Conservation (phyloP, 2,797 vertebrate genomes). For the Ambastaia sidthimunki region DNA sequence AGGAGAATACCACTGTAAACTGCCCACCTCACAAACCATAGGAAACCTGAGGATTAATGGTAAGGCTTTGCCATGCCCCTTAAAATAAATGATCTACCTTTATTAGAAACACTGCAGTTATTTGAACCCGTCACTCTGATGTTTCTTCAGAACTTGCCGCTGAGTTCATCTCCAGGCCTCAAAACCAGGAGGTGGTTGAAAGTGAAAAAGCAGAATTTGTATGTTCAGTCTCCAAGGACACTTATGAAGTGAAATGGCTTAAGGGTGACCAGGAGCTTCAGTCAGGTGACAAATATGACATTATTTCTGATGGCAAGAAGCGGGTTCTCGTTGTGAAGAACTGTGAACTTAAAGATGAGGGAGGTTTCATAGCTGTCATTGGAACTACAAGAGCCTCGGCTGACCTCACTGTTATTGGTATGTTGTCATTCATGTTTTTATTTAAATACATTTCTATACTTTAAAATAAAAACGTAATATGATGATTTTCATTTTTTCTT, state of each 20-base stretch:
- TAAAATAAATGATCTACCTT: not conserved
- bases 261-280: conserved; percentile 81
- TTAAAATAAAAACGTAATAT: conserved; percentile 10
- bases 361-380: conserved; percentile 84
- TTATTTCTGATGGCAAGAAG: conserved; percentile 89
- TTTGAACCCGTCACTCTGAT: conserved; percentile 14
- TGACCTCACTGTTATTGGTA: conserved; percentile 88
- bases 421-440: not conserved
- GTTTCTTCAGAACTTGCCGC: conserved; percentile 89
- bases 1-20: conserved; percentile 89
- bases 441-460: not conserved
- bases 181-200: conserved; percentile 88
- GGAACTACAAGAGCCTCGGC: conserved; percentile 88
- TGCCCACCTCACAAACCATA: conserved; percentile 84
- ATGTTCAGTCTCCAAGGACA: conserved; percentile 94
- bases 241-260: conserved; percentile 88
- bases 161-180: conserved; percentile 91
- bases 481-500: conserved; percentile 2
- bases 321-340: conserved; percentile 85
- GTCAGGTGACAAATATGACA: conserved; percentile 87
- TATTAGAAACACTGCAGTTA: not conserved
- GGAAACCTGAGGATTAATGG: conserved; percentile 90
- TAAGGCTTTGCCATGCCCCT: conserved; percentile 65
- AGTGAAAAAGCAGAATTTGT: conserved; percentile 92
- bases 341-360: conserved; percentile 84